Evolutionary conservation across 2,113 vertebrate species (phyloP).

Genomic region (Myrmecophaga tridactyla): DNA sequence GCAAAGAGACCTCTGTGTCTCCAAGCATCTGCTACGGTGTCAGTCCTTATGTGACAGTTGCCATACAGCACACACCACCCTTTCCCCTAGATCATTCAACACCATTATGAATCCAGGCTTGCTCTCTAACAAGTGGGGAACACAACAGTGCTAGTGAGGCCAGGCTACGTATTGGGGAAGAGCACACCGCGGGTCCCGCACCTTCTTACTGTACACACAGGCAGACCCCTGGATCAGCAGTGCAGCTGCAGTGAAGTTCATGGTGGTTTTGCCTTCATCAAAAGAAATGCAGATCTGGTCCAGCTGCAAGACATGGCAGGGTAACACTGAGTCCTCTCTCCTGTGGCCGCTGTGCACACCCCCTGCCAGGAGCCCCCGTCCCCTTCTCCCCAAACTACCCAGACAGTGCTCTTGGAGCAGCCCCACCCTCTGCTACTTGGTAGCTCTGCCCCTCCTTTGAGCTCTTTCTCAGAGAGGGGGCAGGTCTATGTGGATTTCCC

Average conservation of each 20-base stretch:
- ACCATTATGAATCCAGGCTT: not conserved
- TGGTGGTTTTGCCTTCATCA: conserved; percentile 90
- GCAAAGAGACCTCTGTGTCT: accelerated
- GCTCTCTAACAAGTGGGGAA: not conserved
- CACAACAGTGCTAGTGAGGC: not conserved
- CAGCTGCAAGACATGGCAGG: conserved; percentile 81
- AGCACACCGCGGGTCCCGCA: conserved; percentile 53
- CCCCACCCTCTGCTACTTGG: not conserved
- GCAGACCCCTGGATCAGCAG: conserved; percentile 94
- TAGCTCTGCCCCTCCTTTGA: not conserved
- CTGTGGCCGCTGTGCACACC: not conserved
- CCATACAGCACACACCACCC: not conserved
- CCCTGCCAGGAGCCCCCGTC: accelerated
- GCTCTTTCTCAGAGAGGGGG: not conserved
- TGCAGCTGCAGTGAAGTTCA: conserved; percentile 95
- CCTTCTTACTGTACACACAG: conserved; percentile 96
- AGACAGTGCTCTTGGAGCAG: accelerated
- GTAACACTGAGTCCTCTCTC: accelerated
- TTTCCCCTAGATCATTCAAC: too few species aligned
- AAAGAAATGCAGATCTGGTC: conserved; percentile 95
- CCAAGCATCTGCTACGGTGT: too few species aligned
- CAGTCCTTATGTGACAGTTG: accelerated
- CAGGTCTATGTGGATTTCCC: not conserved
- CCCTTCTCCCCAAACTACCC: not conserved
- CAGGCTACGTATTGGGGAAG: not conserved